Base-by-base conservation (phyloP, 2,888 invertebrate species). In the Junonia oenone region DNA sequence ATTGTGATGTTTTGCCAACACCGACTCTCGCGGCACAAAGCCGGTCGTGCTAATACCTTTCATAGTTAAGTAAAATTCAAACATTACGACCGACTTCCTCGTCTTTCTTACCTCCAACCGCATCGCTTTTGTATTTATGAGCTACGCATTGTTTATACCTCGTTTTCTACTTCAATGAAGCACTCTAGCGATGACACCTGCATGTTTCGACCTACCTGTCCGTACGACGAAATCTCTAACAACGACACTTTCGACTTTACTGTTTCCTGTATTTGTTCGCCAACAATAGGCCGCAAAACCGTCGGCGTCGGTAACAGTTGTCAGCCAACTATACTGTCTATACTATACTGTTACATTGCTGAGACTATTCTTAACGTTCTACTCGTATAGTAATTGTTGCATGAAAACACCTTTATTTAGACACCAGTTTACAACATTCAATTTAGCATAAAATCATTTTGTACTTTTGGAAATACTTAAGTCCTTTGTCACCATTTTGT, bases 241-340 rank as follows among this genome's bases (percentile, higher is more conserved):
- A 70, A 79, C 79, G 76, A 79, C 57, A 81, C 83, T 87, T 84
- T 83, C 83, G 77, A 85, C 80, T 85, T 81, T 81, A 83, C 83
- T 81, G 86, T 89, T 89, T 90, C 90, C 90, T 88, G 86, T 81
- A 78, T 86, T 87, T 88, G 87, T 86, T 81, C 73, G 65, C 72
- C 70, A 84, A 90, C 88, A 89, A 90, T 88, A 75, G 85, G 75
- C 81, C 66, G 80, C 86, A 85, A 84, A 78, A 73, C 73, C 70
- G 75, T 72, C 73, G 76, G 75, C 33, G 31, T 72, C 73, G 76
- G 75, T 40, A 22, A 38, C 68, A 68, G 75, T 71, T 75, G 80
- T 77, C 80, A 78, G 68, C 66, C 76, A 76, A 77, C 67, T 69
- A 68, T 68, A 11, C 11, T n/a, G n/a, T n/a, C 67, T 69, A 68